These are phyloP conservation scores for Agrypnia vestita DNA, from an alignment of 1,140 invertebrate species.

Conservation along the genomic window DNA sequence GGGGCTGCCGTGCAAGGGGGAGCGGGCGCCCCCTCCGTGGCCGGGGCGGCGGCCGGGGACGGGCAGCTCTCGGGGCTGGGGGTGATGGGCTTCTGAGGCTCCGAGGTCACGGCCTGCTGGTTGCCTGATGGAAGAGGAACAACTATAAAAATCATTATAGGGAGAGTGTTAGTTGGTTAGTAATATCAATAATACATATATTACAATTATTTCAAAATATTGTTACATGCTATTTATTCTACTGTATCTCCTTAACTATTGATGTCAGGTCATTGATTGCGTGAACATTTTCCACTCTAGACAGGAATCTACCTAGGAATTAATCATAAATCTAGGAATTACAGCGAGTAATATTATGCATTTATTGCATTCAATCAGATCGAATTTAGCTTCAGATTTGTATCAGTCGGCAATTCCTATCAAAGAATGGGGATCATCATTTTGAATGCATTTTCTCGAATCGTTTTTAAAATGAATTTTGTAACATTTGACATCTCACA, in stretches of 20 bases:
- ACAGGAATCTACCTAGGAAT: too few species aligned
- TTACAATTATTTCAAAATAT: neutral
- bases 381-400: conserved; percentile 46
- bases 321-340: too few species aligned
- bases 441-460: neutral
- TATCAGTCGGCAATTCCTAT: conserved; percentile 61
- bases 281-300: too few species aligned
- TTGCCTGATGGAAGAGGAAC: conserved; percentile 46
- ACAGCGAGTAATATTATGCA: too few species aligned
- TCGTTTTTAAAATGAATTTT: too few species aligned
- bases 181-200: neutral
- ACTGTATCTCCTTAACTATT: too few species aligned
- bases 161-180: conserved; percentile 30
- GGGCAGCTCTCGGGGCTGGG: conserved; percentile 60
- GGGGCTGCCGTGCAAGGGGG: conserved; percentile 13
- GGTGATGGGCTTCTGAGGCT: conserved; percentile 42
- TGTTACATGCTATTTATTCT: neutral
- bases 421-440: conserved; percentile 51
- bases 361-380: conserved; percentile 21
- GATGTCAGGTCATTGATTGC: too few species aligned
- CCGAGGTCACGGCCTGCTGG: conserved; percentile 29
- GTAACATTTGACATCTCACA: too few species aligned
- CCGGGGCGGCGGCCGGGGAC: conserved; percentile 60
- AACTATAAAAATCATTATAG: conserved; percentile 7
- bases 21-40: conserved; percentile 65